These are phyloP conservation scores for Synanceia verrucosa DNA, from an alignment of 2,797 vertebrate species.

Conservation along the genomic window DNA sequence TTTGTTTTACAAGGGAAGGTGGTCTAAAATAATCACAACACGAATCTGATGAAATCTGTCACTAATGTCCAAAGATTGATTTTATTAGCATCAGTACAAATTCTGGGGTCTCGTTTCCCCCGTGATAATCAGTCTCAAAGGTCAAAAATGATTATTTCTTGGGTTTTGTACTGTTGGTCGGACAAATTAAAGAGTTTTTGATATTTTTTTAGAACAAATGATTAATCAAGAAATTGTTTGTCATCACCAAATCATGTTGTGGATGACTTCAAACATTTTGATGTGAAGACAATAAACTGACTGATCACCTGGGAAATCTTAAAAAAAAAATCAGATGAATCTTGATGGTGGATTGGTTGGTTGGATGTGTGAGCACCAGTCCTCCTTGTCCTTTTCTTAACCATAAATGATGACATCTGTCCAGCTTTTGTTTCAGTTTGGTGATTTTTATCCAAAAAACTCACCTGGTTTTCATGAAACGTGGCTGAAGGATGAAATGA, in stretches of 20 bases:
- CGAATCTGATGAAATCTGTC: neutral
- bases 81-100: neutral
- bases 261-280: neutral
- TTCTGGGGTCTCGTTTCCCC: neutral
- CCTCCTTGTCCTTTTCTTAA: neutral
- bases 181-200: neutral
- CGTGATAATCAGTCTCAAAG: neutral
- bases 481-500: neutral
- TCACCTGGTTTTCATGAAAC: neutral
- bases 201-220: neutral
- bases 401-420: neutral
- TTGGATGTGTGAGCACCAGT: neutral
- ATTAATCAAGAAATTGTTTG: neutral
- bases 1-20: conserved; percentile 26
- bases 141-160: neutral
- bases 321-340: neutral
- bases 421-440: neutral
- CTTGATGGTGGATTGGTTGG: neutral
- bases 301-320: neutral
- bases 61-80: neutral
- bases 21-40: conserved; percentile 19
- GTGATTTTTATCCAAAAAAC: neutral
- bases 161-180: neutral
- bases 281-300: neutral
- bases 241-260: neutral